phyloP scores from a whole-genome alignment of 2,797 vertebrate genomes.

The Phylloscopus collybita region DNA sequence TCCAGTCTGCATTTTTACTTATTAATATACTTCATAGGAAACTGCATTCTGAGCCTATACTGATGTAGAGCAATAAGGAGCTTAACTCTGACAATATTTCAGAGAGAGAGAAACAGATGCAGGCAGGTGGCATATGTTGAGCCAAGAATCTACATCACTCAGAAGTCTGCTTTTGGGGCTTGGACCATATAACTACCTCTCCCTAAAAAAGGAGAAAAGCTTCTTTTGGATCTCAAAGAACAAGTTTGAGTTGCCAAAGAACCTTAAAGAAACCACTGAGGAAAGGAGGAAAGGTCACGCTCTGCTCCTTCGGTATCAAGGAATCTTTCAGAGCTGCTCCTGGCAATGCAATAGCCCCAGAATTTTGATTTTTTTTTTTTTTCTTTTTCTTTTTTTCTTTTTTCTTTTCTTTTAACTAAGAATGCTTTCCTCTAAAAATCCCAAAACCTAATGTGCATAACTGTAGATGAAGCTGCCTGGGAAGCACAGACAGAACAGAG shows the following conservation, averaged over 20 bases:
- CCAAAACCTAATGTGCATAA: background rate
- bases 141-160: background rate
- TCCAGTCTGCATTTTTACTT: background rate
- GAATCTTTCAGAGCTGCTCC: background rate
- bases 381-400: background rate
- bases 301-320: background rate
- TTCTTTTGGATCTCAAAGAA: background rate
- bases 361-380: background rate
- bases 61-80: background rate
- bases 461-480: background rate
- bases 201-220: background rate
- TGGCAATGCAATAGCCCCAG: background rate
- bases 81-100: background rate
- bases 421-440: background rate
- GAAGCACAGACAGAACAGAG: background rate
- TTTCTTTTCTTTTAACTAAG: background rate
- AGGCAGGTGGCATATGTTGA: background rate
- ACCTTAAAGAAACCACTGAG: background rate
- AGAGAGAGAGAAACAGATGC: background rate
- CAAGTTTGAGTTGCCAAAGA: background rate
- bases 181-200: background rate
- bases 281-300: background rate
- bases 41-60: background rate
- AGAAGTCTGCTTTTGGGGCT: background rate
- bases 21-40: background rate